These are phyloP conservation scores for Drosophila erecta DNA, from an alignment of 1,140 invertebrate species.

Conservation along the genomic window DNA sequence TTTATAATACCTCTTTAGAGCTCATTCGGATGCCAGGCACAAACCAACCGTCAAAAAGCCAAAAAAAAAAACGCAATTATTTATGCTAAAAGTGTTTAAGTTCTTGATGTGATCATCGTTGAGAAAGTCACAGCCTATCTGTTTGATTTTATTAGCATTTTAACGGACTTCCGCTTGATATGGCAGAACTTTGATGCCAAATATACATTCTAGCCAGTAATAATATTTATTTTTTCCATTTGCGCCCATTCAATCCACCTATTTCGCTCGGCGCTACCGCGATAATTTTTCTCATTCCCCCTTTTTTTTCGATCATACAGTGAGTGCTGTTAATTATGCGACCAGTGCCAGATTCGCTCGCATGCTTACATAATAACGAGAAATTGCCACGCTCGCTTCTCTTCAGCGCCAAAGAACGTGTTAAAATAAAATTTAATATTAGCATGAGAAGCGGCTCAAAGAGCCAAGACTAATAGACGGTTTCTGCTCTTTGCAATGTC, in stretches of 20 bases:
- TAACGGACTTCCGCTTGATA: conserved; percentile 41
- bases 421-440: conserved; percentile 81
- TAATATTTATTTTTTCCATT: conserved; percentile 73
- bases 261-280: conserved; percentile 22
- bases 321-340: conserved; percentile 59
- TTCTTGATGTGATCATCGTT: conserved; percentile 51
- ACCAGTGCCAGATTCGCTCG: conserved; percentile 66
- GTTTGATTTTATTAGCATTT: conserved; percentile 18
- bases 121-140: conserved; percentile 21
- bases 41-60: conserved; percentile 47
- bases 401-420: conserved; percentile 60
- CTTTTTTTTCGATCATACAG: conserved; percentile 38
- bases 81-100: conserved; percentile 64
- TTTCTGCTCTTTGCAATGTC: conserved; percentile 61
- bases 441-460: conserved; percentile 64
- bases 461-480: conserved; percentile 58
- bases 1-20: conserved; percentile 57
- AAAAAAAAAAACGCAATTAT: conserved; percentile 73
- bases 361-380: conserved; percentile 83
- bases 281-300: conserved; percentile 28
- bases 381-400: conserved; percentile 28
- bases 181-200: conserved; percentile 28
- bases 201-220: conserved; percentile 33
- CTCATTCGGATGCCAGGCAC: conserved; percentile 65
- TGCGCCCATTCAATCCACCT: conserved; percentile 44